Percentiles rank a stretch among this genome's conserved stretches.
Conservation (phyloP, 2,113 vertebrate species). For the Chiloscyllium plagiosum region DNA sequence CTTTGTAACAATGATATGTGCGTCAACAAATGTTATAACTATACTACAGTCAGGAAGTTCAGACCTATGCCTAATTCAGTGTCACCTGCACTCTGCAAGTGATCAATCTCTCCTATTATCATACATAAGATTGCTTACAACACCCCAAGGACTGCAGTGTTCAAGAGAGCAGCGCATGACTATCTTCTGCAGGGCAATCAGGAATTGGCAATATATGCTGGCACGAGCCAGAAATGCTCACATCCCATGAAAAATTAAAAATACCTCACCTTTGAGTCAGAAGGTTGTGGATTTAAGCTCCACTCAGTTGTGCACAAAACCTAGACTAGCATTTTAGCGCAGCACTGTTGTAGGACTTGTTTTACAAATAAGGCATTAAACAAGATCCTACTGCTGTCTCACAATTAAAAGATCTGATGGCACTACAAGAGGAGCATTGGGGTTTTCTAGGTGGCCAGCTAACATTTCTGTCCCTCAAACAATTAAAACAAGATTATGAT, state of each 20-base stretch:
- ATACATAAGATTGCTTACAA: not conserved
- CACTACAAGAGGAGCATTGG: too few species aligned
- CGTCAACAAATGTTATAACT: not conserved
- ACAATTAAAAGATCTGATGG: not conserved
- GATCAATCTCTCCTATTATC: not conserved
- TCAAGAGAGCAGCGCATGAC: too few species aligned
- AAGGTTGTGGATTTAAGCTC: not conserved
- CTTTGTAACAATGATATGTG: not conserved
- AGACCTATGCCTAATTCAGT: not conserved
- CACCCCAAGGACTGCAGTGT: too few species aligned
- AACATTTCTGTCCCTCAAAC: not conserved
- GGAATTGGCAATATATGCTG: too few species aligned
- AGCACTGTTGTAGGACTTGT: not conserved
- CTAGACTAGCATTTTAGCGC: not conserved
- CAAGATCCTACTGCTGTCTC: not conserved
- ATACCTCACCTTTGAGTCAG: not conserved
- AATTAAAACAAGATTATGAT: not conserved
- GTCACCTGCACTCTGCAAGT: not conserved
- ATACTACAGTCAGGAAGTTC: not conserved
- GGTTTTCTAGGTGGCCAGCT: not conserved
- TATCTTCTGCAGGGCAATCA: too few species aligned
- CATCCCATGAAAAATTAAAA: too few species aligned
- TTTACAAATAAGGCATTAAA: not conserved
- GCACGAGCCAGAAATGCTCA: too few species aligned
- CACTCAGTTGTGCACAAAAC: not conserved